These are phyloP conservation scores for Chionis minor DNA, from an alignment of 2,113 vertebrate species.

Conservation along the genomic window DNA sequence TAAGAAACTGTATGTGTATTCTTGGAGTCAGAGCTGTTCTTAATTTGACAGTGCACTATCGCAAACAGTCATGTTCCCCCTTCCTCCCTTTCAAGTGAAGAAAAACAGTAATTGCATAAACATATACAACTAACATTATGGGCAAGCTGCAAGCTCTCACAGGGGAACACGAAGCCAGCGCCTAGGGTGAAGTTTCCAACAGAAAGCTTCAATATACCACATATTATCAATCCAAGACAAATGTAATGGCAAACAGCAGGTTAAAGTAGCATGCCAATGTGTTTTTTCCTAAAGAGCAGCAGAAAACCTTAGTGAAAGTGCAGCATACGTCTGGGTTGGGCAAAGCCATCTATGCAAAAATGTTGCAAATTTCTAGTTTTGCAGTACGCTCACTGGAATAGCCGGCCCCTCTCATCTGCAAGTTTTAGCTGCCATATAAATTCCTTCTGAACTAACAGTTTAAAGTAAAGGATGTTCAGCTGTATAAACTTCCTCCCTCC, in stretches of 20 bases:
- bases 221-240: not conserved
- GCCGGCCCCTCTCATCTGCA: not conserved
- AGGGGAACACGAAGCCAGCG: not conserved
- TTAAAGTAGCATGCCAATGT: not conserved
- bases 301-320: not conserved
- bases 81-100: not conserved
- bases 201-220: not conserved
- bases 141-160: not conserved
- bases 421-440: not conserved
- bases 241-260: fast-evolving
- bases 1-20: not conserved
- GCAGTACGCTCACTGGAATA: not conserved
- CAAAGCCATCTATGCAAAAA: not conserved
- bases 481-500: constrained; percentile 48
- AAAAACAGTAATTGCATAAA: not conserved
- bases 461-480: constrained; percentile 47
- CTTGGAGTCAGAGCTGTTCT: not conserved
- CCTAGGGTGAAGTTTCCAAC: not conserved
- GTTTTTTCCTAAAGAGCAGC: not conserved
- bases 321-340: not conserved
- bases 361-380: not conserved
- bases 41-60: not conserved
- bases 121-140: not conserved
- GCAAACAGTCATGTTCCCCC: not conserved
- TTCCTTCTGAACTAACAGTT: constrained; percentile 31